Conservation (phyloP, 2,888 invertebrate species). For the Anthophora plumipes region DNA sequence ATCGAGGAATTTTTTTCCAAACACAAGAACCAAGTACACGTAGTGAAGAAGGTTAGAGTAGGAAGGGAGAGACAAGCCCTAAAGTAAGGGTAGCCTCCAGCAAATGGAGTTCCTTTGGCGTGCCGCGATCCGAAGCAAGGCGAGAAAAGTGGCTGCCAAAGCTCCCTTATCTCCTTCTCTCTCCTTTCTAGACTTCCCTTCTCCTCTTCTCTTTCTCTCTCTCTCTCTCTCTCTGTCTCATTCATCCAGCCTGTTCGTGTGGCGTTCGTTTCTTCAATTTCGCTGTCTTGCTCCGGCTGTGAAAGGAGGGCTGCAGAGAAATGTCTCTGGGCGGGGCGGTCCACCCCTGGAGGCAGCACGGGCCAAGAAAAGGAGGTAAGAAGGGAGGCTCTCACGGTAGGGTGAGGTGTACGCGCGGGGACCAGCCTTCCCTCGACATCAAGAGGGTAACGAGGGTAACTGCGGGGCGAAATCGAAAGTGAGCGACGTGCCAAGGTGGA, state of each 20-base stretch:
- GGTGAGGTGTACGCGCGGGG: slow-evolving; percentile 43
- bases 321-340: slow-evolving; percentile 81
- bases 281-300: slow-evolving; percentile 27
- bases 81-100: slow-evolving; percentile 37
- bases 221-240: slow-evolving; percentile 1
- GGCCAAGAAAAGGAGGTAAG: slow-evolving; percentile 71
- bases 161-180: slow-evolving; percentile 44
- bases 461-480: slow-evolving; percentile 84
- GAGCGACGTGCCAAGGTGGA: slow-evolving; percentile 74
- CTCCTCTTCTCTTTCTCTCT: neutral
- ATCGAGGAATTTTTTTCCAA: slow-evolving; percentile 51
- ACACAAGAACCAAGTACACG: slow-evolving; percentile 7
- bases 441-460: slow-evolving; percentile 81
- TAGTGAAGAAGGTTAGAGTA: slow-evolving; percentile 11
- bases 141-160: slow-evolving; percentile 75
- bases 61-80: slow-evolving; percentile 40
- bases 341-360: slow-evolving; percentile 78
- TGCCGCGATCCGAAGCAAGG: slow-evolving; percentile 56
- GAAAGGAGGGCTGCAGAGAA: slow-evolving; percentile 71
- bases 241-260: slow-evolving; percentile 2
- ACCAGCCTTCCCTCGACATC: slow-evolving; percentile 68
- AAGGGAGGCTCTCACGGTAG: slow-evolving; percentile 55
- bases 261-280: slow-evolving; percentile 48
- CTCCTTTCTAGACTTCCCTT: neutral
- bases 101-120: slow-evolving; percentile 72